These are phyloP conservation scores for Australoheros facetus DNA, from an alignment of 2,797 vertebrate species.

Conservation along the genomic window DNA sequence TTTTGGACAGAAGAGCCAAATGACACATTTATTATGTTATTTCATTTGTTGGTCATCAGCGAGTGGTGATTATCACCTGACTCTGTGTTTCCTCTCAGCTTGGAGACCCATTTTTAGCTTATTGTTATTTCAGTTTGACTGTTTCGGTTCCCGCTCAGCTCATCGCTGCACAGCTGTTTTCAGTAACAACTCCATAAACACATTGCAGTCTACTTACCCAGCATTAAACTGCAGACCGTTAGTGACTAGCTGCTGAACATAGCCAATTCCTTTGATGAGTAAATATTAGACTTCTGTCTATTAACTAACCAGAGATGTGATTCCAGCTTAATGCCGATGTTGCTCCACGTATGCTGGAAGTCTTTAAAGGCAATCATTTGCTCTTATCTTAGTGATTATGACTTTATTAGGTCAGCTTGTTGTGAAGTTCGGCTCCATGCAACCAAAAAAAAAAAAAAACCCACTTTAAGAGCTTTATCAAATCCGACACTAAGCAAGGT, in stretches of 20 bases:
- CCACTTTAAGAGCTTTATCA: background rate
- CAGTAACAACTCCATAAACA: background rate
- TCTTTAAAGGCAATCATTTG: background rate
- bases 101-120: background rate
- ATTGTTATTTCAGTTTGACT: background rate
- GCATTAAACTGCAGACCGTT: background rate
- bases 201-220: background rate
- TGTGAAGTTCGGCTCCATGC: background rate
- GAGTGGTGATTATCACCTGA: background rate
- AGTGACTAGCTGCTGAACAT: background rate
- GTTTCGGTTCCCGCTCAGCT: background rate
- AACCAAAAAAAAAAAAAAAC: background rate
- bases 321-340: background rate
- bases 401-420: background rate
- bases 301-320: background rate
- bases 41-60: slow-evolving; percentile 1
- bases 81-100: background rate
- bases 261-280: background rate
- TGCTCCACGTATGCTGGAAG: background rate
- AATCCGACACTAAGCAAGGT: slow-evolving; percentile 17
- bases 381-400: background rate
- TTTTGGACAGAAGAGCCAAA: background rate
- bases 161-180: background rate
- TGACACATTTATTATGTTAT: background rate
- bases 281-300: background rate